Evolutionary conservation across 2,888 invertebrate genomes (phyloP).

Genomic region (Blastobasis adustella): DNA sequence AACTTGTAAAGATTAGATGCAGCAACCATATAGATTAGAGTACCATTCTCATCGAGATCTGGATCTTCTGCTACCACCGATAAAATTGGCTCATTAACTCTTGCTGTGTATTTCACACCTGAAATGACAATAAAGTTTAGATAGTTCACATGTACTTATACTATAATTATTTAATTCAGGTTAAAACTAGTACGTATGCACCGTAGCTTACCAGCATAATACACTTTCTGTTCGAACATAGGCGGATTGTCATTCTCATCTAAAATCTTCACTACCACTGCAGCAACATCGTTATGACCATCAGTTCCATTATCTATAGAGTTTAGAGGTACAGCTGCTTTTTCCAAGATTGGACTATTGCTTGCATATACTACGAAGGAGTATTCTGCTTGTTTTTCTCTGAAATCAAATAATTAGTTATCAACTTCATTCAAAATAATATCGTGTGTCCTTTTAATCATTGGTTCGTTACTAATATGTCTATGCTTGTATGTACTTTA

Average conservation of each 20-base stretch:
- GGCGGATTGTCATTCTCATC: conserved; percentile 93
- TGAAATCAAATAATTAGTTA: conserved; percentile 17
- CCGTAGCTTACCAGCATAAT: conserved; percentile 75
- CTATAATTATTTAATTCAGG: too few species aligned
- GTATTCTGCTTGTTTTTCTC: conserved; percentile 85
- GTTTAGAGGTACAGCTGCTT: conserved; percentile 50
- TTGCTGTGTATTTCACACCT: conserved; percentile 85
- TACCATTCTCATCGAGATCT: conserved; percentile 89
- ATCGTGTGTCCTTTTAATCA: too few species aligned
- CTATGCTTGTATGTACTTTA: too few species aligned
- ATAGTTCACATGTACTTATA: too few species aligned
- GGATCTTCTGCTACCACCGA: conserved; percentile 87
- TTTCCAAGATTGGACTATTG: conserved; percentile 85
- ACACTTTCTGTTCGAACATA: conserved; percentile 77
- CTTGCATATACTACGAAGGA: conserved; percentile 87
- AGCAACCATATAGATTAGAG: conserved; percentile 86
- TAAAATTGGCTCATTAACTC: conserved; percentile 82
- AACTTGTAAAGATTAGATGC: conserved; percentile 88
- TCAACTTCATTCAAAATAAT: too few species aligned
- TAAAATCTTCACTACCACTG: conserved; percentile 81
- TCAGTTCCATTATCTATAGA: conserved; percentile 54
- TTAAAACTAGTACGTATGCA: background rate
- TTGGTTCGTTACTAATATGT: too few species aligned
- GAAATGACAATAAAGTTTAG: conserved; percentile 12
- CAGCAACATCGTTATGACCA: conserved; percentile 77